Evolutionary conservation across 2,888 invertebrate genomes (phyloP).

Genomic region (Drosophila tripunctata): DNA sequence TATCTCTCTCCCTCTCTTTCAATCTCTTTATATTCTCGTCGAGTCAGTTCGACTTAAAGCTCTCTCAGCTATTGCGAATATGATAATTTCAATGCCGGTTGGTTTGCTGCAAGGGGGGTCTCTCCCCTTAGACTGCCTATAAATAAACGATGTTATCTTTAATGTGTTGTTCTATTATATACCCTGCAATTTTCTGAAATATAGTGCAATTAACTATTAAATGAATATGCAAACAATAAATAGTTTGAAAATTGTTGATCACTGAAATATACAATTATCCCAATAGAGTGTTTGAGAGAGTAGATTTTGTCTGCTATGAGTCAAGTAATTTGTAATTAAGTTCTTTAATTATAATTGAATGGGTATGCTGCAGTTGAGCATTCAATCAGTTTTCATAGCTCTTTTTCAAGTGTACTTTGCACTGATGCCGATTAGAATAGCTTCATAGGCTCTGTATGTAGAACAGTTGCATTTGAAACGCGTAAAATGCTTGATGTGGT

Average conservation of each 20-base stretch:
- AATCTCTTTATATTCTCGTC: not conserved
- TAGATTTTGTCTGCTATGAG: too few relatives aligned
- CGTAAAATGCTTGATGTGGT: conserved; percentile 60
- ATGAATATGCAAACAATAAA: too few relatives aligned
- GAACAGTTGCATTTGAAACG: conserved; percentile 50
- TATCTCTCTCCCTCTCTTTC: not conserved
- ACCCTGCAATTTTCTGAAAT: too few relatives aligned
- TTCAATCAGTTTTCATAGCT: not conserved
- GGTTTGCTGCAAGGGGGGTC: not conserved
- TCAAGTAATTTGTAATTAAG: too few relatives aligned
- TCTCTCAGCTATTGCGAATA: not conserved
- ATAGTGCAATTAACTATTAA: too few relatives aligned
- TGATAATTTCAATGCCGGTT: conserved; percentile 3
- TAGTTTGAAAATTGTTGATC: too few relatives aligned
- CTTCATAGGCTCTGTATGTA: not conserved
- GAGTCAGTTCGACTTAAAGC: not conserved
- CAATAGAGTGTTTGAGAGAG: too few relatives aligned
- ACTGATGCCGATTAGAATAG: conserved; percentile 26
- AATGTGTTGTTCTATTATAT: too few relatives aligned
- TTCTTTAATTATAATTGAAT: not conserved
- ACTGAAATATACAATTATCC: too few relatives aligned
- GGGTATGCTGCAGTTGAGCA: not conserved
- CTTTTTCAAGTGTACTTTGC: conserved; percentile 16
- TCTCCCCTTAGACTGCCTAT: not conserved
- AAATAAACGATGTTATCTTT: conserved; percentile 14